These are phyloP conservation scores for Virgularia gustaviana DNA, from an alignment of 92 coral and sea anemone genomes.

Conservation along the genomic window DNA sequence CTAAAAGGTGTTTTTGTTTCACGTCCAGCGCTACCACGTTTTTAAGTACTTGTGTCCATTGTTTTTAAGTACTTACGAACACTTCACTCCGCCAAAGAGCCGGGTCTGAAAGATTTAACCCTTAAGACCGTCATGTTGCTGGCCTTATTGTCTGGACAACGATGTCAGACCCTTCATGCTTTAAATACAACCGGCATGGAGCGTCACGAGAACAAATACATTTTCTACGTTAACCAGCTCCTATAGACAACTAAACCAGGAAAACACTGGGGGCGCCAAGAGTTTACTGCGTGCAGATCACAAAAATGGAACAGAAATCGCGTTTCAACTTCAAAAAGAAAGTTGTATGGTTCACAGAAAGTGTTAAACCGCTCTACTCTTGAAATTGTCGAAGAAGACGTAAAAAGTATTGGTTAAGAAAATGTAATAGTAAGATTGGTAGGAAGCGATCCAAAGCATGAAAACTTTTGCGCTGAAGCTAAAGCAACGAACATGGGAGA, in stretches of 20 bases:
- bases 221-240: neutral
- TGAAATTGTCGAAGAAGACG: too few species aligned
- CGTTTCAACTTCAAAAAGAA: too few species aligned
- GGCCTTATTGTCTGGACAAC: slow-evolving; percentile 10
- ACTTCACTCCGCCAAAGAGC: neutral
- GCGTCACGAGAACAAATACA: neutral
- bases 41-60: neutral
- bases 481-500: too few species aligned
- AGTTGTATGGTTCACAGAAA: too few species aligned
- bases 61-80: slow-evolving; percentile 11
- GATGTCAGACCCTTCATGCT: slow-evolving; percentile 7
- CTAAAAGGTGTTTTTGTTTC: slow-evolving; percentile 12
- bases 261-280: slow-evolving; percentile 21
- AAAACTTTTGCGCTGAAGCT: too few species aligned
- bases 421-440: too few species aligned
- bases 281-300: neutral
- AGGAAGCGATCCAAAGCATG: too few species aligned
- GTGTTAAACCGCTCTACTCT: too few species aligned
- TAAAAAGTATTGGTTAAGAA: too few species aligned
- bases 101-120: neutral
- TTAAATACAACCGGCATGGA: slow-evolving; percentile 11
- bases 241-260: slow-evolving; percentile 17
- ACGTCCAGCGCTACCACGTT: slow-evolving; percentile 21
- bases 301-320: too few species aligned
- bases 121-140: slow-evolving; percentile 21